phyloP scores from a whole-genome alignment of 2,888 invertebrate species.

The Zeuzera pyrina region DNA sequence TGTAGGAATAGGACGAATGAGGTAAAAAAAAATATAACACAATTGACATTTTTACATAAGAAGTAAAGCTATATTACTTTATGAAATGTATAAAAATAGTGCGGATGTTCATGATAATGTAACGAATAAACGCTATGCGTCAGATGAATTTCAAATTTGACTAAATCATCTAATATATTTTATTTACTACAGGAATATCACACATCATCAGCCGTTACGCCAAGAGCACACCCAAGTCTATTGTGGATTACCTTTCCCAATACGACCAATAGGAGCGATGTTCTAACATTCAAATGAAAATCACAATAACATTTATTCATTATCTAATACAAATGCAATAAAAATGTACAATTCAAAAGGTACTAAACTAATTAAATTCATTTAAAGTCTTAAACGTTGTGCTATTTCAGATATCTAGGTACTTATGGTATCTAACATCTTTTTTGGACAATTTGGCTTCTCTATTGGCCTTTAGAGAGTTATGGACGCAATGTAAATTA shows the following conservation, averaged over 20 bases:
- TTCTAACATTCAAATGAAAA: too few species aligned
- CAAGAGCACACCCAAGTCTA: slow-evolving; percentile 15
- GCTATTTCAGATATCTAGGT: too few species aligned
- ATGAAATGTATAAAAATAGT: slow-evolving; percentile 24
- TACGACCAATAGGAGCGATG: too few species aligned
- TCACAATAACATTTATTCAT: too few species aligned
- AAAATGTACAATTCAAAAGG: too few species aligned
- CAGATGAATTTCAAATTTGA: slow-evolving; percentile 41
- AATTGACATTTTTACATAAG: not conserved
- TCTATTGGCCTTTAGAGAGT: slow-evolving; percentile 41
- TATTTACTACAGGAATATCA: slow-evolving; percentile 50
- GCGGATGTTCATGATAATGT: slow-evolving; percentile 28
- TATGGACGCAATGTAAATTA: slow-evolving; percentile 25
- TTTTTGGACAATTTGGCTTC: slow-evolving; percentile 34
- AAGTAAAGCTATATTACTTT: slow-evolving; percentile 3
- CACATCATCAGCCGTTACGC: slow-evolving; percentile 31
- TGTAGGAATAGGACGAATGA: slow-evolving; percentile 54
- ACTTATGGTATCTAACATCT: too few species aligned
- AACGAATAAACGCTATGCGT: slow-evolving; percentile 47
- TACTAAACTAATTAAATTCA: too few species aligned
- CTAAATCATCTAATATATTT: slow-evolving; percentile 34
- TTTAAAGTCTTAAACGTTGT: too few species aligned
- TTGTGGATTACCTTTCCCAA: too few species aligned
- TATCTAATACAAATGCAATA: too few species aligned
- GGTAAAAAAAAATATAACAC: slow-evolving; percentile 30